Evolutionary conservation across 2,888 invertebrate species (phyloP).

Genomic region (Hirtodrosophila cameraria): DNA sequence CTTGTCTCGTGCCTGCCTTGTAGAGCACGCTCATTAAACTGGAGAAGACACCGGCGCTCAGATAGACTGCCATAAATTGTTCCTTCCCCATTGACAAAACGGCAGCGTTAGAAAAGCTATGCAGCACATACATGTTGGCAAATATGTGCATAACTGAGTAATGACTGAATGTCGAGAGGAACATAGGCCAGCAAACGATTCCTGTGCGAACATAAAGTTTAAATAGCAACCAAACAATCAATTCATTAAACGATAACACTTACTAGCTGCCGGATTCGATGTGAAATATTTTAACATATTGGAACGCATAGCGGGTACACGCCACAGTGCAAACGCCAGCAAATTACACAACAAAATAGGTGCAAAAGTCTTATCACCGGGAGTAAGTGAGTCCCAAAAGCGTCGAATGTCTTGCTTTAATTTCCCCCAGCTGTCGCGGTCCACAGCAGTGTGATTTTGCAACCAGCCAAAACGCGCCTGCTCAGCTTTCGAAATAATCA

Average conservation of each 20-base stretch:
- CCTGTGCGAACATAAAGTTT: conserved; percentile 85
- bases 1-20: conserved; percentile 89
- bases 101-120: conserved; percentile 89
- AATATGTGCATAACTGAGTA: conserved; percentile 93
- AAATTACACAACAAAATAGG: conserved; percentile 92
- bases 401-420: conserved; percentile 67
- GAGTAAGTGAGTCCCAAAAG: conserved; percentile 89
- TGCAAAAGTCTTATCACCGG: conserved; percentile 91
- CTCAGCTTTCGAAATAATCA: conserved; percentile 83
- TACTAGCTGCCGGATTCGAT: conserved; percentile 91
- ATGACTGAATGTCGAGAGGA: conserved; percentile 98
- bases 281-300: conserved; percentile 94
- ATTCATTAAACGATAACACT: conserved; percentile 75
- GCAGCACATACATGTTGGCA: conserved; percentile 98
- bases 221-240: background rate
- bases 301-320: conserved; percentile 88
- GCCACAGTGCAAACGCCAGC: conserved; percentile 93
- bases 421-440: conserved; percentile 64
- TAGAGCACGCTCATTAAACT: conserved; percentile 93
- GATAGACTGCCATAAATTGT: conserved; percentile 95
- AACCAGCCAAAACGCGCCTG: conserved; percentile 82
- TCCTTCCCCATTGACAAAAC: conserved; percentile 92
- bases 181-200: conserved; percentile 93
- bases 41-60: conserved; percentile 94
- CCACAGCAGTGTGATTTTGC: conserved; percentile 41